A percentile compares a stretch with the other conserved stretches of the same genome.
phyloP scores from a whole-genome alignment of 2,888 invertebrate species.

The Phragmatobia fuliginosa region DNA sequence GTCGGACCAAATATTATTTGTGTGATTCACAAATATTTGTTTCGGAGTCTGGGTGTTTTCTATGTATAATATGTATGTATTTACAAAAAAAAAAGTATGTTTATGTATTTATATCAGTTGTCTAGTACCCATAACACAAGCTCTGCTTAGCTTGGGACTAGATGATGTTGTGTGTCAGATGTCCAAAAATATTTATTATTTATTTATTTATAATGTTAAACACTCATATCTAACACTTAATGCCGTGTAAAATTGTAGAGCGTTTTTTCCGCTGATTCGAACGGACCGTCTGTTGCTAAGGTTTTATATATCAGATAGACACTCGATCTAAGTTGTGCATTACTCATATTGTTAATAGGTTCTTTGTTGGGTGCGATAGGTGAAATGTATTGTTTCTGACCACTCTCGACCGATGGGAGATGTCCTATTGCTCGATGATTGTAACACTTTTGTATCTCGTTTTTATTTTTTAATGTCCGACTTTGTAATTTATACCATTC shows the following conservation, averaged over 20 bases:
- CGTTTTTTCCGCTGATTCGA: conserved; percentile 16
- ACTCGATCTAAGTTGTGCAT: conserved; percentile 76
- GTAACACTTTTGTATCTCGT: conserved; percentile 42
- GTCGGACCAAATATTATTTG: no score
- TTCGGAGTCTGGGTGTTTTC: no score
- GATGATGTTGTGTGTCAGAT: no score
- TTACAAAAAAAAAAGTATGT: no score
- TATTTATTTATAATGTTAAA: conserved; percentile 16
- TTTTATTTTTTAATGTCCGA: conserved; percentile 28
- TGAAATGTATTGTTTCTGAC: conserved; percentile 63
- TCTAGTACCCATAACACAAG: no score
- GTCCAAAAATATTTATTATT: no score
- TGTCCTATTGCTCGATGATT: conserved; percentile 52
- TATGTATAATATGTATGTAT: no score
- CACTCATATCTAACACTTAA: conserved; percentile 21
- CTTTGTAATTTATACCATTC: conserved; percentile 42
- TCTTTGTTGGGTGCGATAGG: conserved; percentile 75
- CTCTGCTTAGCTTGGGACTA: no score
- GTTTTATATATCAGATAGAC: conserved; percentile 63
- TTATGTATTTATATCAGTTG: no score
- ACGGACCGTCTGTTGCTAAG: conserved; percentile 55
- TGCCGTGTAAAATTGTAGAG: conserved; percentile 21
- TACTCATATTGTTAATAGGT: conserved; percentile 75
- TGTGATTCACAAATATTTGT: no score
- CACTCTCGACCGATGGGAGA: conserved; percentile 50